Conservation (phyloP, 2,113 vertebrate species). For the Cryptotis parvus region DNA sequence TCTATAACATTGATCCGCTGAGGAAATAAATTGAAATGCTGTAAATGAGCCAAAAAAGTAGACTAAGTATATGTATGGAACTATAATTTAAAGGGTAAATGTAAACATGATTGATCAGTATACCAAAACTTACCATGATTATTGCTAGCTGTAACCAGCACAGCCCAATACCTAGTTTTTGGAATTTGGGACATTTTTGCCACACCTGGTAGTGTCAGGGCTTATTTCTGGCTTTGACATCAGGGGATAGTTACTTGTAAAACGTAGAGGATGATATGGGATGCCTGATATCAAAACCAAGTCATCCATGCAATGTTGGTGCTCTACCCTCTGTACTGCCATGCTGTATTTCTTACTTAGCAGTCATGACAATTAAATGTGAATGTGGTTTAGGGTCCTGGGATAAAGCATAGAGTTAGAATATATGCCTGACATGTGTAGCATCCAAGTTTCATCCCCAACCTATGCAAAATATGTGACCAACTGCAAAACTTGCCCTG, state of each 20-base stretch:
- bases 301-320: too few species aligned
- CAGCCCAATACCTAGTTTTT: not conserved
- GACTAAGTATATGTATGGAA: not conserved
- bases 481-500: not conserved
- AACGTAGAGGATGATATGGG: too few species aligned
- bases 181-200: too few species aligned
- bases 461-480: not conserved
- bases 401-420: too few species aligned
- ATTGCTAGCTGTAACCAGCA: not conserved
- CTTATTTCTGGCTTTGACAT: too few species aligned
- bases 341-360: not conserved
- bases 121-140: not conserved
- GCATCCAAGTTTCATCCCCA: too few species aligned
- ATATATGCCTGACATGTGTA: too few species aligned
- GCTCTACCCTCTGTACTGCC: too few species aligned
- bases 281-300: too few species aligned
- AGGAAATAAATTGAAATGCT: not conserved
- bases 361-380: not conserved
- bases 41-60: not conserved
- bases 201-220: too few species aligned
- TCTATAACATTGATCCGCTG: not conserved
- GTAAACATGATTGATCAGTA: not conserved
- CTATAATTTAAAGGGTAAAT: not conserved
- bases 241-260: too few species aligned
- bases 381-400: not conserved